These are phyloP conservation scores for Gobius niger DNA, from an alignment of 2,113 vertebrate species.

Conservation along the genomic window DNA sequence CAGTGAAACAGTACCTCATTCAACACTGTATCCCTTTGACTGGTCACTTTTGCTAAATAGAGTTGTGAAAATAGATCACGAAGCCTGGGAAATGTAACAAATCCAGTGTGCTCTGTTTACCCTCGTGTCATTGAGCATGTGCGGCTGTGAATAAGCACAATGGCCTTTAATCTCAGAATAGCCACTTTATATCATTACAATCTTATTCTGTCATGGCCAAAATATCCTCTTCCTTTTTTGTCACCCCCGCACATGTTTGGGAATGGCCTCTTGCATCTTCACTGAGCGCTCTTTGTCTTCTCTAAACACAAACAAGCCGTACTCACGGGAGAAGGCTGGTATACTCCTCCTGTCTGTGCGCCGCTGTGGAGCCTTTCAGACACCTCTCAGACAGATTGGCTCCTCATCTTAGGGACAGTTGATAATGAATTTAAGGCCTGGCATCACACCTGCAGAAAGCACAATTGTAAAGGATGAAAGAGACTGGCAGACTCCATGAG, in stretches of 20 bases:
- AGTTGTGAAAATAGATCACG: neutral
- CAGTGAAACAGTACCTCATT: no score
- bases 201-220: conserved; percentile 40
- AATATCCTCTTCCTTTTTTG: conserved; percentile 44
- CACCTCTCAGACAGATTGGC: conserved; percentile 75
- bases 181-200: conserved; percentile 26
- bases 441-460: conserved; percentile 60
- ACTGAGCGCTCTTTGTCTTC: conserved; percentile 17
- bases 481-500: conserved; percentile 54
- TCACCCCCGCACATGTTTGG: conserved; percentile 30
- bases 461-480: conserved; percentile 57
- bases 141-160: conserved; percentile 24
- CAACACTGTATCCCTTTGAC: neutral
- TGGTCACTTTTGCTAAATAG: neutral
- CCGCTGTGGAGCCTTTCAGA: conserved; percentile 54
- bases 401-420: conserved; percentile 70
- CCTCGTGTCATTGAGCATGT: conserved; percentile 7
- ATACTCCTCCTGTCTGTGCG: conserved; percentile 58
- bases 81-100: neutral
- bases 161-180: conserved; percentile 28
- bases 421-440: conserved; percentile 73
- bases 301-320: conserved; percentile 28
- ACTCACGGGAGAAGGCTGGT: conserved; percentile 43
- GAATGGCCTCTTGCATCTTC: conserved; percentile 26
- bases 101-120: conserved; percentile 1